Conservation (phyloP, 2,113 vertebrate genomes). For the Corythornis madagascariensis region DNA sequence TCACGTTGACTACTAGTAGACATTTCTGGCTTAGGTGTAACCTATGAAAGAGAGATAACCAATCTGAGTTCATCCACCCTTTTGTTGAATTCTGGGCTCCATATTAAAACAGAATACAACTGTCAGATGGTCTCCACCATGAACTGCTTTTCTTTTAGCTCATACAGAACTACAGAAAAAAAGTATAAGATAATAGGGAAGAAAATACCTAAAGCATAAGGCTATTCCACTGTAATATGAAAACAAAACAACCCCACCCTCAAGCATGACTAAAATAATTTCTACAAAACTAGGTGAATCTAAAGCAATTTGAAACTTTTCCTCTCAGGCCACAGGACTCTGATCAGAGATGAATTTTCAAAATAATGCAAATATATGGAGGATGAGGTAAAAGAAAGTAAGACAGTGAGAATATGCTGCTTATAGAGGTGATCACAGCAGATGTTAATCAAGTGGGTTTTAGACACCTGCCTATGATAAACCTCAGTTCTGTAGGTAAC, state of each 20-base stretch:
- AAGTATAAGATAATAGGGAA: not conserved
- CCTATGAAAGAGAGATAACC: slow-evolving; percentile 10
- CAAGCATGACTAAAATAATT: not conserved
- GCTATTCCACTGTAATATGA: not conserved
- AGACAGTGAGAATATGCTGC: fast-evolving
- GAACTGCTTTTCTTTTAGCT: not conserved
- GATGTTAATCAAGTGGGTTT: not conserved
- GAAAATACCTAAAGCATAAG: not conserved
- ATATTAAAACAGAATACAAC: not conserved
- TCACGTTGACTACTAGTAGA: slow-evolving; percentile 25
- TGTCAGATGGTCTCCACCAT: not conserved
- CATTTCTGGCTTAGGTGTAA: slow-evolving; percentile 21
- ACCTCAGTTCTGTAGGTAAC: not conserved
- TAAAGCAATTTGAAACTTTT: not conserved
- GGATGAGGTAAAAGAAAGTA: not conserved
- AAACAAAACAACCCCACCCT: not conserved
- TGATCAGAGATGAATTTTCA: not conserved
- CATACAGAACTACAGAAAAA: not conserved
- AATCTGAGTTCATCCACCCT: not conserved
- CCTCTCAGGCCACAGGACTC: not conserved
- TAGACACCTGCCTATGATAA: not conserved
- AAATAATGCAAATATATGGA: not conserved
- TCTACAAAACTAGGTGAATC: not conserved
- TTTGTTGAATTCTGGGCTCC: not conserved
- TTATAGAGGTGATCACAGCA: not conserved